phyloP scores from a whole-genome alignment of 1,140 invertebrate genomes.

The Mactra quadrangularis region DNA sequence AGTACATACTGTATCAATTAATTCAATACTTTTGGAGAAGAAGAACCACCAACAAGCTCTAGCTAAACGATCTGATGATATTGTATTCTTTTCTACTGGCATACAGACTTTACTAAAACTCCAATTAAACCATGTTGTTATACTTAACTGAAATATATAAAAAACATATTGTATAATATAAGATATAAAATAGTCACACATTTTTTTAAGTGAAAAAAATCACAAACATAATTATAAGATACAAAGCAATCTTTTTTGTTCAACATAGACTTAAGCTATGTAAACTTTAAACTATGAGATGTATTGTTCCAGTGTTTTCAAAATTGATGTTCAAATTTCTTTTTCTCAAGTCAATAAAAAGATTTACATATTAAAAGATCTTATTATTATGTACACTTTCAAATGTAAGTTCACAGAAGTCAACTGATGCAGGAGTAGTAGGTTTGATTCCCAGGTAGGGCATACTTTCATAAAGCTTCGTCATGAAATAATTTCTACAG shows the following conservation, averaged over 20 bases:
- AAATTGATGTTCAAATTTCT: too few species aligned
- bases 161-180: too few species aligned
- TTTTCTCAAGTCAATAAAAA: too few species aligned
- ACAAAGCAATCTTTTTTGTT: background rate
- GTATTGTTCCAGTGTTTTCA: too few species aligned
- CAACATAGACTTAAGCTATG: background rate
- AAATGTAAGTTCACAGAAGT: too few species aligned
- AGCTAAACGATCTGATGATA: constrained; percentile 86
- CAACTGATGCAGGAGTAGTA: too few species aligned
- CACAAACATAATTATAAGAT: background rate
- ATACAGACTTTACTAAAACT: constrained; percentile 87
- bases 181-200: background rate
- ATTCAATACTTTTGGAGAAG: constrained; percentile 98
- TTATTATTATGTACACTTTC: too few species aligned
- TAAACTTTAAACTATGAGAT: too few species aligned
- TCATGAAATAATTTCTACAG: too few species aligned
- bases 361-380: too few species aligned
- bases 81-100: constrained; percentile 61
- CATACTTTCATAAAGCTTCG: too few species aligned
- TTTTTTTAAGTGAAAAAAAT: background rate
- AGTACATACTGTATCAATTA: constrained; percentile 91
- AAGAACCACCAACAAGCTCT: constrained; percentile 97
- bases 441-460: too few species aligned
- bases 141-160: constrained; percentile 67
- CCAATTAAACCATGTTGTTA: constrained; percentile 85